Evolutionary conservation across 2,113 vertebrate species (phyloP).

Genomic region (Pollimyrus isidori): DNA sequence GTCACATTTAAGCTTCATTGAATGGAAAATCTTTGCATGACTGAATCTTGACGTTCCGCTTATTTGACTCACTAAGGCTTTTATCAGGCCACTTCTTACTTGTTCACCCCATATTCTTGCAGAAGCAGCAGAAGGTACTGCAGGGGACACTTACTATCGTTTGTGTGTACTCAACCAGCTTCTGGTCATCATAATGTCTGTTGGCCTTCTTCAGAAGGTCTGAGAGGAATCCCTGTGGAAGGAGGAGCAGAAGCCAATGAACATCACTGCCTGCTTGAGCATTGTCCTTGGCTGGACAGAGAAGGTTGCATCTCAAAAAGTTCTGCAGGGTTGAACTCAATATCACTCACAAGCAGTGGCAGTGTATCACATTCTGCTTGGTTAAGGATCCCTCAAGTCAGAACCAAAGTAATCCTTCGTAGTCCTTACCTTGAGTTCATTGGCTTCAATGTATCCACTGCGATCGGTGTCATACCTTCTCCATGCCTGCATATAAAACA

Average conservation of each 20-base stretch:
- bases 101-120: background rate
- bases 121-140: background rate
- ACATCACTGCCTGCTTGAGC: background rate
- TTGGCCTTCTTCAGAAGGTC: conserved; percentile 93
- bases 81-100: background rate
- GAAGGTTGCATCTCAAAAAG: background rate
- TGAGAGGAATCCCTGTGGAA: conserved; percentile 79
- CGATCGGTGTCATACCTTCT: conserved; percentile 87
- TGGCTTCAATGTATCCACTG: conserved; percentile 94
- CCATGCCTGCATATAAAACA: conserved; percentile 71
- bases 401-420: background rate
- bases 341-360: background rate
- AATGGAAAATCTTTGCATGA: background rate
- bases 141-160: conserved; percentile 75
- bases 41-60: background rate
- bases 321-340: background rate
- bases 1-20: background rate
- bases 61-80: background rate
- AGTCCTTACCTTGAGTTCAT: conserved; percentile 83
- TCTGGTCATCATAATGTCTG: conserved; percentile 81
- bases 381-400: background rate
- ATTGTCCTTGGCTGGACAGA: background rate
- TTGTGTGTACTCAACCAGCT: conserved; percentile 89
- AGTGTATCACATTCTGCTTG: background rate
- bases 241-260: conserved; percentile 11